Conservation (phyloP, 92 coral and sea anemone species). For the Siderastrea radians region DNA sequence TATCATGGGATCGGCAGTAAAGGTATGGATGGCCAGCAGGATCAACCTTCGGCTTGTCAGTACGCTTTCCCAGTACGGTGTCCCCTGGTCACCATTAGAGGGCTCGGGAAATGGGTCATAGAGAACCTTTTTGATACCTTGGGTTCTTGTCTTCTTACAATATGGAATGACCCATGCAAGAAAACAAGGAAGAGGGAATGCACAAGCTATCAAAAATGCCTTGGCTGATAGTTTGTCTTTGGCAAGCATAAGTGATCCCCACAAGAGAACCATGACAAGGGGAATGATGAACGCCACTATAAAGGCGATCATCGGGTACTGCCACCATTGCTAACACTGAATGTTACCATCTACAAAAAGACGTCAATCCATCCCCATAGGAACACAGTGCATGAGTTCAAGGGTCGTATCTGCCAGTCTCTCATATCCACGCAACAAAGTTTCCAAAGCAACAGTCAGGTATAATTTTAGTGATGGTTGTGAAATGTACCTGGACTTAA, state of each 20-base stretch:
- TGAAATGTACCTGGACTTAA: not conserved
- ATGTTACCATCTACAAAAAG: conserved; percentile 56
- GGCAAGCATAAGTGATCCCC: conserved; percentile 52
- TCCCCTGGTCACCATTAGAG: conserved; percentile 3
- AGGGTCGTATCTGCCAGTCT: conserved; percentile 57
- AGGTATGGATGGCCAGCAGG: conserved; percentile 33
- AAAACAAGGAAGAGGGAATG: conserved; percentile 45
- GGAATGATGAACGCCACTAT: conserved; percentile 35
- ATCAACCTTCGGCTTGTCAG: conserved; percentile 58
- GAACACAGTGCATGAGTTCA: conserved; percentile 57
- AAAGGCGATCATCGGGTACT: conserved; percentile 17
- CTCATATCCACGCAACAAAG: conserved; percentile 61
- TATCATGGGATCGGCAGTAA: conserved; percentile 23
- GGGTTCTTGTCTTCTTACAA: not conserved
- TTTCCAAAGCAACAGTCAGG: conserved; percentile 47
- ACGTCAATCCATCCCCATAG: conserved; percentile 22
- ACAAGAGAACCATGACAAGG: conserved; percentile 45
- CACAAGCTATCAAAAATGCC: conserved; percentile 32
- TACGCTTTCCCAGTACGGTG: conserved; percentile 69
- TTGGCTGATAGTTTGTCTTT: conserved; percentile 47
- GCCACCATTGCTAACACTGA: conserved; percentile 73
- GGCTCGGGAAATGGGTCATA: conserved; percentile 55
- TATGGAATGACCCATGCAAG: conserved; percentile 7
- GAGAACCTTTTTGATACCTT: conserved; percentile 23
- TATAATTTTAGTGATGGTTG: conserved; percentile 16